A percentile compares a stretch with the other conserved stretches of the same genome.
Conservation (phyloP, 1,140 invertebrate species). For the Spodoptera frugiperda region DNA sequence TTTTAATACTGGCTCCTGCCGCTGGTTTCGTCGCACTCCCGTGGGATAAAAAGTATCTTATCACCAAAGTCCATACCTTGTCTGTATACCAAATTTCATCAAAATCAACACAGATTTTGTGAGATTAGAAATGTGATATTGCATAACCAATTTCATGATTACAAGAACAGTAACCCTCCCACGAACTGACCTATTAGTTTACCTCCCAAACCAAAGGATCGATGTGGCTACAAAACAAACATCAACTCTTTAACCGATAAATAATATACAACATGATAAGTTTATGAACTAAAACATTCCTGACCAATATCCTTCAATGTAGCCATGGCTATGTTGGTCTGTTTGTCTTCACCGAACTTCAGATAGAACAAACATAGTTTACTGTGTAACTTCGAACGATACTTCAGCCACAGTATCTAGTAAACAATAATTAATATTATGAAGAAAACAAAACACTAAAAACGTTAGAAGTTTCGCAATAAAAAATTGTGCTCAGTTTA, state of each 20-base stretch:
- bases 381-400: conserved; percentile 14
- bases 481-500: conserved; percentile 14
- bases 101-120: too few species aligned
- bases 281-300: not conserved
- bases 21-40: too few species aligned
- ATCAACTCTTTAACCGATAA: not conserved
- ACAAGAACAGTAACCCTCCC: not conserved
- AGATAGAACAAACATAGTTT: conserved; percentile 4
- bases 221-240: not conserved
- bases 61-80: too few species aligned
- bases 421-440: conserved; percentile 30
- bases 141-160: not conserved
- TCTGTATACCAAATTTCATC: too few species aligned
- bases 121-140: too few species aligned
- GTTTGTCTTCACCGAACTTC: conserved; percentile 19
- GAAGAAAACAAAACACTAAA: conserved; percentile 24
- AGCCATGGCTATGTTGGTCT: not conserved
- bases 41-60: too few species aligned
- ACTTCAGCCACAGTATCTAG: conserved; percentile 15
- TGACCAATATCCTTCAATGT: conserved; percentile 2
- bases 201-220: not conserved
- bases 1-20: too few species aligned
- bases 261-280: conserved; percentile 8
- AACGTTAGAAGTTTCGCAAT: not conserved
- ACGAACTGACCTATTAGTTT: too few species aligned